Base-by-base conservation (phyloP, 2,888 invertebrate genomes). In the Terebella lapidaria region DNA sequence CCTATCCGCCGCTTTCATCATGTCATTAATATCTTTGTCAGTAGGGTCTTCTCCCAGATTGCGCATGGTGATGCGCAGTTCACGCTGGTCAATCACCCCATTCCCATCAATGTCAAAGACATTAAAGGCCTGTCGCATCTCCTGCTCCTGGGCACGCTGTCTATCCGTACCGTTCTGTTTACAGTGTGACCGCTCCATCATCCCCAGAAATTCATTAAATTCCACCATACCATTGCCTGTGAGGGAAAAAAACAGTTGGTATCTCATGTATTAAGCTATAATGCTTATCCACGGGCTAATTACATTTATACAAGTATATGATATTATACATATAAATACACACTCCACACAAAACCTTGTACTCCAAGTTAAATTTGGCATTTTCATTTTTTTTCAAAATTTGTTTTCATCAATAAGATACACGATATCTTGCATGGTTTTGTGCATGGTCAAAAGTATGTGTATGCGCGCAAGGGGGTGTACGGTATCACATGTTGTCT, bases 11-110 rank as follows among this genome's bases (percentile, higher is more conserved):
- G 75, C 71, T 47, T 70, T 67, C 63, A 78, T 75, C 78, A 78
- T 78, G 25, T 71, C 75, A 47, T 73, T 74, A 18, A 78, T 70
- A 62, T 78, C 78, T 1, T 74, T 74, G 28, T 77, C 77, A 10
- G 72, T 70, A 42, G 77, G 63, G 61, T 72, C 73, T 67, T 78
- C 78, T 15, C 78, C 78, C 42, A 78, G 65, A 46, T 74, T 67
- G 54, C 72, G 67, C 78, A 78, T 78, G 30, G 77, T 76, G 62
- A 70, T 71, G 54, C 72, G 68, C 52, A 78, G 68, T 66, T 78
- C 78, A 53, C 74, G 73, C 58, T 73, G 72, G 61, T 78, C 78
- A 57, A 78, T 77, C 65, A 68, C 73, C 1, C 78, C 77, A 64
- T 67, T 62, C 4, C 62, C 61, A 29, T 67, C 65, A 18, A 67